A percentile compares a stretch with the other conserved stretches of the same genome.
phyloP scores from a whole-genome alignment of 2,888 invertebrate genomes.

The Amblyjoppa fuscipennis region DNA sequence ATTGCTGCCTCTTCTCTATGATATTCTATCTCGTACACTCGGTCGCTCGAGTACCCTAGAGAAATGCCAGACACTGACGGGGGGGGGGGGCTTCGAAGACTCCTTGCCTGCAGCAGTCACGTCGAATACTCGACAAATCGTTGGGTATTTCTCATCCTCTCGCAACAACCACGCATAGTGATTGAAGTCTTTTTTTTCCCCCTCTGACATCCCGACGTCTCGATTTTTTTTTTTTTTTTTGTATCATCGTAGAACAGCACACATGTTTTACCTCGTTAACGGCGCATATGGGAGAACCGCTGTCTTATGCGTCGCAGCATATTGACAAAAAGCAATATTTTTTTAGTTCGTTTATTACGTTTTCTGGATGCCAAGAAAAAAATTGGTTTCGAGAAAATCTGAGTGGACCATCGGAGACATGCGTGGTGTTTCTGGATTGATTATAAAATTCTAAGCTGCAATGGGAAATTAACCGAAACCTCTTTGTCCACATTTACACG shows the following conservation, averaged over 20 bases:
- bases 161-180: constrained; percentile 18
- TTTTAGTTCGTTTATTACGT: too few species aligned
- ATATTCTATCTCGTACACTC: constrained; percentile 9
- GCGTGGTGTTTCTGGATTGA: too few species aligned
- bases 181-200: constrained; percentile 3
- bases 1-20: background rate
- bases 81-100: background rate
- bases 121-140: constrained; percentile 51
- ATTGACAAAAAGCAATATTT: too few species aligned
- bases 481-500: background rate
- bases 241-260: too few species aligned
- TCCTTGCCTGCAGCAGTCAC: constrained; percentile 45
- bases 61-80: constrained; percentile 37
- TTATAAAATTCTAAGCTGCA: background rate
- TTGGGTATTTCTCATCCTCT: constrained; percentile 40
- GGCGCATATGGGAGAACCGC: too few species aligned
- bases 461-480: background rate
- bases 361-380: too few species aligned
- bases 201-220: background rate
- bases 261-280: too few species aligned
- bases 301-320: too few species aligned
- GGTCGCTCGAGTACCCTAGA: constrained; percentile 23
- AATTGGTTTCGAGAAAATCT: too few species aligned
- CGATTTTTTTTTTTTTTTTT: background rate
- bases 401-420: too few species aligned